Evolutionary conservation across 2,113 vertebrate species (phyloP).

Genomic region (Corydoras maculifer): DNA sequence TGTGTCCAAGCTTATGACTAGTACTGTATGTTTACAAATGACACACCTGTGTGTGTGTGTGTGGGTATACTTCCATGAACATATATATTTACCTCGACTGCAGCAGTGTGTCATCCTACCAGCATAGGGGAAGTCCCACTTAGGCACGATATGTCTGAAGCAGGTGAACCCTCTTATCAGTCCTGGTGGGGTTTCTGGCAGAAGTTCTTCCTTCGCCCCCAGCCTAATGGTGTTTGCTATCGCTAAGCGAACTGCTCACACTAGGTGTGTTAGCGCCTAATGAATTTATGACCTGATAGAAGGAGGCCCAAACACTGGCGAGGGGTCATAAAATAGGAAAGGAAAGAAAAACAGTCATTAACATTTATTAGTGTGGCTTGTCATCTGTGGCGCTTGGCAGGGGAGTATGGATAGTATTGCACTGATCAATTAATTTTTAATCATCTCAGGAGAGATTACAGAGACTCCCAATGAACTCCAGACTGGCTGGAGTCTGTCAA

Average conservation of each 20-base stretch:
- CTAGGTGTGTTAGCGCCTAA: constrained; percentile 70
- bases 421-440: constrained; percentile 69
- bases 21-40: background rate
- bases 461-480: constrained; percentile 65
- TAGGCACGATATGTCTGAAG: background rate
- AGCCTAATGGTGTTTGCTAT: constrained; percentile 70
- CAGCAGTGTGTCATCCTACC: background rate
- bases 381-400: constrained; percentile 36
- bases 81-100: background rate
- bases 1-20: background rate
- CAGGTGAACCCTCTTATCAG: constrained; percentile 32
- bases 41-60: too few species aligned
- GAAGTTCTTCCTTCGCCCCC: constrained; percentile 48
- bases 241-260: constrained; percentile 61
- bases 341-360: constrained; percentile 55
- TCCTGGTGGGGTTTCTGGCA: constrained; percentile 22
- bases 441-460: constrained; percentile 62
- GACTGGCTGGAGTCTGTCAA: constrained; percentile 76
- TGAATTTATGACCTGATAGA: constrained; percentile 75
- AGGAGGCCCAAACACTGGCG: constrained; percentile 52
- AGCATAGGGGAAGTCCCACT: background rate
- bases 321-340: constrained; percentile 57
- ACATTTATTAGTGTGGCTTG: constrained; percentile 60
- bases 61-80: background rate
- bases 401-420: constrained; percentile 51